These are phyloP conservation scores for Tiaroga cobitis DNA, from an alignment of 2,797 vertebrate species.

Conservation along the genomic window DNA sequence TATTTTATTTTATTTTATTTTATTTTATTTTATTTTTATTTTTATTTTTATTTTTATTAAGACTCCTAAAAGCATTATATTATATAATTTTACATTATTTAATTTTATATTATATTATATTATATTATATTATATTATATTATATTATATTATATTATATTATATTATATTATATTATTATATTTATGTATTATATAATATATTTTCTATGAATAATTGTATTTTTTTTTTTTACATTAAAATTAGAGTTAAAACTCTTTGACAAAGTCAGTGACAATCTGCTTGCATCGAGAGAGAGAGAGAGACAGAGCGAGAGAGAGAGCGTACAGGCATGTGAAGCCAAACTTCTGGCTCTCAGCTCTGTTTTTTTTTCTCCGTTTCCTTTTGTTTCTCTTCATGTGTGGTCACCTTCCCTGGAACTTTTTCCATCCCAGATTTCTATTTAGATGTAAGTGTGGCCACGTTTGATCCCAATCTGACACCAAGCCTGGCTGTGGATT, in stretches of 20 bases:
- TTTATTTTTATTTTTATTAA: neutral
- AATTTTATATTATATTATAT: neutral
- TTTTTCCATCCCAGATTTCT: constrained; percentile 11
- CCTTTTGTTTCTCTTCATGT: constrained; percentile 47
- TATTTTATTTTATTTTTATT: no score
- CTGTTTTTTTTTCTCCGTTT: neutral
- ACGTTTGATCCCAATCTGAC: constrained; percentile 43
- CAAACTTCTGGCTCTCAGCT: constrained; percentile 41
- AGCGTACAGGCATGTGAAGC: constrained; percentile 31
- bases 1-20: no score
- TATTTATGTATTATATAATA: neutral
- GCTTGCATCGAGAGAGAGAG: neutral
- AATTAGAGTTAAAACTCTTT: neutral
- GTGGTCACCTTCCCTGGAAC: constrained; percentile 52
- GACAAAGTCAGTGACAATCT: constrained; percentile 5
- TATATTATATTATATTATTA: no score
- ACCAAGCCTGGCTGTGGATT: constrained; percentile 30
- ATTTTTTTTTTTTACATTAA: no score
- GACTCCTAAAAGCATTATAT: neutral
- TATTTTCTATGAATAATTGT: neutral
- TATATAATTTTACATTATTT: no score
- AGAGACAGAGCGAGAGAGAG: constrained; percentile 13
- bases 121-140: neutral
- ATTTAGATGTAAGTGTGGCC: constrained; percentile 34
- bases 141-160: no score